Percentiles rank a stretch among this genome's conserved stretches.
Evolutionary conservation across 2,113 vertebrate species (phyloP).

Genomic region (Labeo catla): DNA sequence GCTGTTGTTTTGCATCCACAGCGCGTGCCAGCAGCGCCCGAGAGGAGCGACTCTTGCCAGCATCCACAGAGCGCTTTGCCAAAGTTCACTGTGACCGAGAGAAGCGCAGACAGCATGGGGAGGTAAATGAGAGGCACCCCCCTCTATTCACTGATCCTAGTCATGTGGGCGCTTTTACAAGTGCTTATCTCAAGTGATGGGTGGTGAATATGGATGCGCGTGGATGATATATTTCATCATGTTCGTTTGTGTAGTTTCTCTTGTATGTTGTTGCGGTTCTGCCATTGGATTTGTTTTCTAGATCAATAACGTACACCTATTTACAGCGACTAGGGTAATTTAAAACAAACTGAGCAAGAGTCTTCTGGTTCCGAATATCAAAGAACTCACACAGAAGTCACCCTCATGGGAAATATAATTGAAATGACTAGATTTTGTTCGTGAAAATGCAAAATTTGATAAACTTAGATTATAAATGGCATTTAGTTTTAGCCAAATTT

Average conservation of each 20-base stretch:
- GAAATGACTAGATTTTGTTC: background rate
- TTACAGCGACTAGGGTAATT: background rate
- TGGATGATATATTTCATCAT: background rate
- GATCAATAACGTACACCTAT: background rate
- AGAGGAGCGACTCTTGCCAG: conserved; percentile 52
- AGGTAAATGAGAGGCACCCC: conserved; percentile 38
- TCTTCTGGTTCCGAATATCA: background rate
- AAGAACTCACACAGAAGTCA: background rate
- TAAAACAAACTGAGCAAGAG: background rate
- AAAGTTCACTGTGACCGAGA: conserved; percentile 36
- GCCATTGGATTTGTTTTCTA: background rate
- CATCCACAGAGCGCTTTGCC: conserved; percentile 41
- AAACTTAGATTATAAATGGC: no score
- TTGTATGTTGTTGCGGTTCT: background rate
- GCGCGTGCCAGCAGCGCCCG: conserved; percentile 59
- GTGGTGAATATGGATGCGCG: background rate
- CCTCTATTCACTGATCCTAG: conserved; percentile 12
- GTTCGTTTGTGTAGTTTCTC: background rate
- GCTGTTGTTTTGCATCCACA: conserved; percentile 58
- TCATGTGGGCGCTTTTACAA: conserved; percentile 23
- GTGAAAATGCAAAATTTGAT: no score
- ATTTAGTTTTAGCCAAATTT: no score
- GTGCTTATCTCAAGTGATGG: conserved; percentile 6
- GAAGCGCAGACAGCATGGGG: conserved; percentile 9
- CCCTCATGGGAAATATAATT: background rate